These are phyloP conservation scores for Argyresthia goedartella DNA, from an alignment of 2,888 invertebrate species.

Conservation along the genomic window DNA sequence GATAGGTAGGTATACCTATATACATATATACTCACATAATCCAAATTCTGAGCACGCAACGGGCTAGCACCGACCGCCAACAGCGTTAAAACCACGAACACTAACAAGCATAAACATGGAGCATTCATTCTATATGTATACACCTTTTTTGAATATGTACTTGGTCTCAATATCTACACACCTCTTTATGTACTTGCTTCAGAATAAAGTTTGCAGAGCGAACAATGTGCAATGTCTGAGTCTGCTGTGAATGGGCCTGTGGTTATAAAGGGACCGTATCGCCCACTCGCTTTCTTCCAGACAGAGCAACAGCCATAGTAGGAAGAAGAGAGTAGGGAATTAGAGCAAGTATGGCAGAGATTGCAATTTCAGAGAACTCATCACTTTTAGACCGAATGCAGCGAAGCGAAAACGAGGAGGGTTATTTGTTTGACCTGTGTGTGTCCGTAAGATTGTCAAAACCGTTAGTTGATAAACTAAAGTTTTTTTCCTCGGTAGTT, in stretches of 20 bases:
- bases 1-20: too few relatives aligned
- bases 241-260: too few relatives aligned
- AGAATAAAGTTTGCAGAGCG: conserved; percentile 8
- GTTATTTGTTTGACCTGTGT: too few relatives aligned
- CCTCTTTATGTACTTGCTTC: too few relatives aligned
- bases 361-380: too few relatives aligned
- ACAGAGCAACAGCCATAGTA: neutral
- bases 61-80: conserved; percentile 32
- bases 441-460: too few relatives aligned
- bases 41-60: conserved; percentile 38
- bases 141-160: too few relatives aligned
- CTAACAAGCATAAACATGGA: conserved; percentile 25
- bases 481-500: too few relatives aligned
- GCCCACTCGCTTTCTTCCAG: conserved; percentile 48
- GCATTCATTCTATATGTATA: conserved; percentile 20
- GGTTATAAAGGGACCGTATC: conserved; percentile 38
- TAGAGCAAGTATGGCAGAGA: neutral
- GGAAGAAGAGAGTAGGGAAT: neutral
- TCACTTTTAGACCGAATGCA: too few relatives aligned
- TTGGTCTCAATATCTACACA: too few relatives aligned
- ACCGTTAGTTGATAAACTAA: too few relatives aligned
- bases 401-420: too few relatives aligned
- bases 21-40: conserved; percentile 62
- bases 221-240: conserved; percentile 32
- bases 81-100: conserved; percentile 30